Base-by-base conservation (phyloP, 2,797 vertebrate species). In the Acropternis orthonyx region DNA sequence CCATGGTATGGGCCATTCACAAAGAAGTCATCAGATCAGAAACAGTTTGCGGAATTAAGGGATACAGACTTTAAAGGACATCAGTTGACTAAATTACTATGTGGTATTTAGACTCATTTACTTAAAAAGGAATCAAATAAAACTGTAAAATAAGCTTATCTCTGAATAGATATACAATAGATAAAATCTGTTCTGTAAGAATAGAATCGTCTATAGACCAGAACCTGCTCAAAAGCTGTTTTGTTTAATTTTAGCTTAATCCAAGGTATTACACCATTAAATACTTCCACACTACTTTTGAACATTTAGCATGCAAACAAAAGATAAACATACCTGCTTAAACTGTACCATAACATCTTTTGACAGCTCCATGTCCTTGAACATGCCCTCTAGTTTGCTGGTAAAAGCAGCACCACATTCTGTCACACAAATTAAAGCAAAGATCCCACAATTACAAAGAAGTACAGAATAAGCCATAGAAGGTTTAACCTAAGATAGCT, bases 291-390 rank as follows among this genome's bases (percentile, higher is more conserved):
- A 18, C 21, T 39, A 36, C 54, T 66, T 32, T 2, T 26, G 24
- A 93, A 92, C 88, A 88, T 41, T 62, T 11, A 75, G 48, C 13
- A 34, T 34, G 44, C 48, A 48, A 69, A 88, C 36, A 77, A 34
- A 90, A 93, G 56, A 48, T 83, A 37, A 32, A 80, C 11, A 61
- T 97, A 98, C 98, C 98, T 98, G 98, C 83, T 98, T 98, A 94
- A 98, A 98, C 63, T 98, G 98, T 58, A 98, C 95, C 98, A 98
- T 98, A 88, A 98, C 96, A 84, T 98, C 98, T 96, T 98, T 98
- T 67, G 98, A 98, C 49, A 98, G 97, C 63, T 98, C 98, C 98
- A 98, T 98, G 94, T 98, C 98, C 96, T 98, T 98, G 96, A 98
- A 98, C 98, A 98, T 98, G 41, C 98, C 98, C 89, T 98, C 98